Conservation (phyloP, 2,113 vertebrate species). For the Ammospiza caudacuta region DNA sequence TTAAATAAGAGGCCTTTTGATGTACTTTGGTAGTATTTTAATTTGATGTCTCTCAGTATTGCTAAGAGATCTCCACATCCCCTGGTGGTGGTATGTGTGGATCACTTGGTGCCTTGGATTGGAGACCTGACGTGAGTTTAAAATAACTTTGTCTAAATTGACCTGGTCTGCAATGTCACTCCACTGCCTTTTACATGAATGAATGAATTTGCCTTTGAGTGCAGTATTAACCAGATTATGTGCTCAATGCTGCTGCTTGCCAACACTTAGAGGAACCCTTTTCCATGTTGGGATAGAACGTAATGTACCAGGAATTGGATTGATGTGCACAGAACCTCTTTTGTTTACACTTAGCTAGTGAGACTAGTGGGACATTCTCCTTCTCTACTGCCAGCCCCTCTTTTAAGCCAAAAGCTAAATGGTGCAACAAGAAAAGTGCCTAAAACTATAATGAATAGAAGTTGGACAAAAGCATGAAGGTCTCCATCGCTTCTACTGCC, state of each 20-base stretch:
- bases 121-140: neutral
- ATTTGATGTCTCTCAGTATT: neutral
- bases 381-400: rapidly evolving
- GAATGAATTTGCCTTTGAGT: neutral
- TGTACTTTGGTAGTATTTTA: neutral
- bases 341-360: neutral
- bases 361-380: neutral
- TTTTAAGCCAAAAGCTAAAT: neutral
- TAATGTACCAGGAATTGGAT: neutral
- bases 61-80: neutral
- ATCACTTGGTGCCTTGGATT: neutral
- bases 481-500: neutral
- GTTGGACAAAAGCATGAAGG: rapidly evolving
- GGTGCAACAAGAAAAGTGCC: neutral
- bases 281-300: neutral
- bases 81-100: neutral
- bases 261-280: neutral
- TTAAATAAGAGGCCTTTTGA: neutral
- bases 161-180: neutral
- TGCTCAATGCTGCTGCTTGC: rapidly evolving
- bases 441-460: neutral
- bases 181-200: neutral
- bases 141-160: neutral
- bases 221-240: neutral
- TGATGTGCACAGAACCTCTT: neutral